Conservation (phyloP, 2,888 invertebrate genomes). For the Himalopsyche anomala region DNA sequence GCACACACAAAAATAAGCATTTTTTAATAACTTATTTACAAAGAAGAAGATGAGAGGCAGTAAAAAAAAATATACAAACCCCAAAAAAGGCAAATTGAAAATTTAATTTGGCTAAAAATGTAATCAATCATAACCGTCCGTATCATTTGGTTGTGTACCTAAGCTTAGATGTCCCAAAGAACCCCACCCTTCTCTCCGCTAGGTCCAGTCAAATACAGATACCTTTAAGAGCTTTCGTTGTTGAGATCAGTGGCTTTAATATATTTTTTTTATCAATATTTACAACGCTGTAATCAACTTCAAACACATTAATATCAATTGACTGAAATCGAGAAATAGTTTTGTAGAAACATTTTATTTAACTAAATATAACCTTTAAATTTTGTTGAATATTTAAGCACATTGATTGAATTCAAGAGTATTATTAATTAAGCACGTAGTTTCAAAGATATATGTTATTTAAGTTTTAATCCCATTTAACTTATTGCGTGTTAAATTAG, state of each 20-base stretch:
- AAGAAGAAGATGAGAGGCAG: slow-evolving; percentile 6
- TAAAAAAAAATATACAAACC: slow-evolving; percentile 20
- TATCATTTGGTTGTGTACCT: slow-evolving; percentile 40
- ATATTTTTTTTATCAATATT: background rate
- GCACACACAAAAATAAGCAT: background rate
- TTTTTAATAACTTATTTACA: slow-evolving; percentile 34
- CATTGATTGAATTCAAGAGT: no score
- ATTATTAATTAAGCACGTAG: no score
- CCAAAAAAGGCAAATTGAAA: slow-evolving; percentile 35
- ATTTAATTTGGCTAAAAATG: slow-evolving; percentile 48
- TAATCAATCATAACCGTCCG: slow-evolving; percentile 62
- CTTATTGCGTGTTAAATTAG: no score
- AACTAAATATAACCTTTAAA: no score
- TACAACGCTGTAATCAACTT: background rate
- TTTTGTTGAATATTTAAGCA: no score
- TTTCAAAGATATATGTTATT: no score
- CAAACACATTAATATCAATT: background rate
- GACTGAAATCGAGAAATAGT: no score
- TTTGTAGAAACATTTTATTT: no score
- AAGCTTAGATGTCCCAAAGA: slow-evolving; percentile 51
- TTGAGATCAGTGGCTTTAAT: background rate
- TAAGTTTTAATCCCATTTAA: no score
- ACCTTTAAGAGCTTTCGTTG: background rate
- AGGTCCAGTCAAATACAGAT: slow-evolving; percentile 19
- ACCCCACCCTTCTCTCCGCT: slow-evolving; percentile 43